Evolutionary conservation across 53 echinoderm and acorn worm genomes (phyloP), one percentile per base, ranked within the genome.

Genomic region (Zoroaster sp.): DNA sequence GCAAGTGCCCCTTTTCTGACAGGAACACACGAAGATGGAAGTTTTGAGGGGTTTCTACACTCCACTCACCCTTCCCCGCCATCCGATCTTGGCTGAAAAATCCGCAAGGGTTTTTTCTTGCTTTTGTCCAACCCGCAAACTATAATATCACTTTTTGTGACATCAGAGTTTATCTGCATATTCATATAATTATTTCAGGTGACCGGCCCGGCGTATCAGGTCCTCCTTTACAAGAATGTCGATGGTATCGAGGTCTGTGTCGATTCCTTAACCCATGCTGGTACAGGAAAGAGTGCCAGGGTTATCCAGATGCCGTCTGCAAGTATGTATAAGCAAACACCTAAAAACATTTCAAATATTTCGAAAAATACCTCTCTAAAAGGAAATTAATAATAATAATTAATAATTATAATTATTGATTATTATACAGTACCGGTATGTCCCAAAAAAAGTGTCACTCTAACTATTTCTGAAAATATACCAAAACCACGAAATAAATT

Each of bases 181-280:
- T 11, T 28, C 63, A 9, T 9, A 8, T n/a, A n/a, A n/a, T n/a
- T 59, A 9, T 59, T 59, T 59, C 63, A 59, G 63, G 63, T 2
- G 63, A 59, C 28, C 63, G 63, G 2, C 63, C 63, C 23, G 63
- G 63, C 8, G 8, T 28, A 21, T 21, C 12, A 1, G 33, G 15
- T 4, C 42, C 37, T 42, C 81, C 81, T 0, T 40, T 40, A 6
- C 40, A 42, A 18, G 40, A 28, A 18, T 81, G 81, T 37, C 65
- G 13, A 17, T 81, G 81, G 81, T 81, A 81, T 15, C 42, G 42
- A 21, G 17, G 7, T 2, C 43, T 81, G 40, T 81, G 81, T 43
- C 66, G 81, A 66, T 45, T 81, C 81, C 15, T 81, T 41, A 81
- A 68, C 43, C 81, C 81, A 11, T 81, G 81, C 67, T 81, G 66